phyloP scores from a whole-genome alignment of 2,888 invertebrate genomes.

The Chrysotoxum bicinctum region DNA sequence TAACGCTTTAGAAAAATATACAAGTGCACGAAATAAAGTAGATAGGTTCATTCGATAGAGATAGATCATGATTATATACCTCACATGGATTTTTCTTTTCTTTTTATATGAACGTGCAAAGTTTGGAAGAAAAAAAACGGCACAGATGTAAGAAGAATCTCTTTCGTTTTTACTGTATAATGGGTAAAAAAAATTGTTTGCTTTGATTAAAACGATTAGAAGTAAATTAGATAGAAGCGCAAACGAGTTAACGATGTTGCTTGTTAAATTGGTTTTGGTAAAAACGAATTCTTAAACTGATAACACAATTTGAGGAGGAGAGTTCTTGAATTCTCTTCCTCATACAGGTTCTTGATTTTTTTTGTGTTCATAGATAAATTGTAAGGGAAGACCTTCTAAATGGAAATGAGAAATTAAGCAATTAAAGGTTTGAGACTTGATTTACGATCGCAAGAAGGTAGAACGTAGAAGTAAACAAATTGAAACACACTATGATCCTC shows the following conservation, averaged over 20 bases:
- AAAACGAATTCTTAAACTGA: slow-evolving; percentile 39
- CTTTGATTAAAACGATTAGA: slow-evolving; percentile 62
- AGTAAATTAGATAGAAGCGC: slow-evolving; percentile 53
- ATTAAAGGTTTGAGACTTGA: neutral
- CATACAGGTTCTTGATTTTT: neutral
- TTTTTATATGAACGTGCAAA: neutral
- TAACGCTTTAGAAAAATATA: slow-evolving; percentile 50
- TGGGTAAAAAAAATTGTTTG: slow-evolving; percentile 36
- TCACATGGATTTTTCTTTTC: slow-evolving; percentile 19
- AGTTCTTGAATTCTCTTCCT: neutral
- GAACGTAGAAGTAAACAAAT: too few species aligned
- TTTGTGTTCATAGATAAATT: neutral
- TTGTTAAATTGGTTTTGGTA: slow-evolving; percentile 31
- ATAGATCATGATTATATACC: slow-evolving; percentile 60
- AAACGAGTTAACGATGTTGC: slow-evolving; percentile 44
- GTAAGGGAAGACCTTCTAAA: neutral
- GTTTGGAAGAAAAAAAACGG: neutral
- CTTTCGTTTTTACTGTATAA: neutral
- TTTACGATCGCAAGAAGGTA: neutral
- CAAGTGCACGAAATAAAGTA: slow-evolving; percentile 62
- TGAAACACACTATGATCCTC: too few species aligned
- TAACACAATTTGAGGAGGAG: slow-evolving; percentile 34
- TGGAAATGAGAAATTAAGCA: neutral
- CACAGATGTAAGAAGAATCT: slow-evolving; percentile 41
- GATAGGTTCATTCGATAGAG: slow-evolving; percentile 57